A percentile compares a stretch with the other conserved stretches of the same genome.
Conservation (phyloP, 2,113 vertebrate genomes). For the Myiozetetes cayanensis region DNA sequence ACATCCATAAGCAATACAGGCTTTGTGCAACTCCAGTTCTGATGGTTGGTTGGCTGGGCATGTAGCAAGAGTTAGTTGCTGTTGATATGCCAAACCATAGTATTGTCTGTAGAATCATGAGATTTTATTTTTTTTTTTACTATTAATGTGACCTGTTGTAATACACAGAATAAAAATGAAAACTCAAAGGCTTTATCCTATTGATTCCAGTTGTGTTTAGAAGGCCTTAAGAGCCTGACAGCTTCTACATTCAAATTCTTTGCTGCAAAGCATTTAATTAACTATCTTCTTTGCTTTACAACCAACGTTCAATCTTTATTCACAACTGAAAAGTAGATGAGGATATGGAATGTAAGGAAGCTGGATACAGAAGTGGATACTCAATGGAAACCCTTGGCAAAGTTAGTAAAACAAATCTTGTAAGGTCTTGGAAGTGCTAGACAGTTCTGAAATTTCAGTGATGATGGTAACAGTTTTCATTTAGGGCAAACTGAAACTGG, state of each 20-base stretch:
- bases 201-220: not conserved
- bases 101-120: not conserved
- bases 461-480: not conserved
- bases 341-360: not conserved
- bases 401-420: not conserved
- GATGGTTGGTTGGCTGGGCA: not conserved
- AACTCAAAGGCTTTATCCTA: not conserved
- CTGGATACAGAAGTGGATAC: not conserved
- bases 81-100: not conserved
- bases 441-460: not conserved
- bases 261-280: not conserved
- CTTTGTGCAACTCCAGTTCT: not conserved
- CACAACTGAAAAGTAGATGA: not conserved
- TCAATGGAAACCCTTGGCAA: not conserved
- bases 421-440: not conserved
- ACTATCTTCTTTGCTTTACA: not conserved
- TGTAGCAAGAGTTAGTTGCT: not conserved
- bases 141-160: not conserved
- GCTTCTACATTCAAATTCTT: not conserved
- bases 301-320: not conserved
- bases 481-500: not conserved
- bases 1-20: not conserved
- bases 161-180: not conserved
- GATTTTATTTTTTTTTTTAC: not conserved
- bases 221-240: not conserved